Evolutionary conservation across 2,888 invertebrate genomes (phyloP).

Genomic region (Melinaea marsaeus): DNA sequence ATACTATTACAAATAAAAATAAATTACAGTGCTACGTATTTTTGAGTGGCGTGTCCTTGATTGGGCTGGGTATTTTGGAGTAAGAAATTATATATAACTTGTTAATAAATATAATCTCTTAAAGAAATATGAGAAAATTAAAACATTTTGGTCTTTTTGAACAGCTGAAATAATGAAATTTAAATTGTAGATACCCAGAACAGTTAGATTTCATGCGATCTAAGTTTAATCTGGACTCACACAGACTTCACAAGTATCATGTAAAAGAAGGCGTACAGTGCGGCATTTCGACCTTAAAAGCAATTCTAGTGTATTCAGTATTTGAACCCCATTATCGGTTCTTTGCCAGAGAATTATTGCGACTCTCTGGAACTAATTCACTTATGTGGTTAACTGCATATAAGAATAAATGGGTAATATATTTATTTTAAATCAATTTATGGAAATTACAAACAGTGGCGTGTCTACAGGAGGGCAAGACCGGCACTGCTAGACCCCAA

Average conservation of each 20-base stretch:
- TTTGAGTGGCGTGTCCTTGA: constrained; percentile 47
- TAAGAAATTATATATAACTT: constrained; percentile 38
- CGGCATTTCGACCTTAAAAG: constrained; percentile 50
- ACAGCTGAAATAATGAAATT: background rate
- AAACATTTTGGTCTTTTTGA: too few species aligned
- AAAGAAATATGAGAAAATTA: background rate
- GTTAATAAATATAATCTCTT: background rate
- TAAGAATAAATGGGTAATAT: constrained; percentile 62
- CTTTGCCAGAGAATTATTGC: constrained; percentile 80
- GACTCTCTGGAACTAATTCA: constrained; percentile 66
- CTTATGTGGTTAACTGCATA: constrained; percentile 64
- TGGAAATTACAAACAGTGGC: background rate
- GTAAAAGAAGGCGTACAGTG: constrained; percentile 38
- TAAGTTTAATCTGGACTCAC: constrained; percentile 53
- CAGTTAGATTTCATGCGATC: constrained; percentile 53
- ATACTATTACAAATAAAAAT: constrained; percentile 42
- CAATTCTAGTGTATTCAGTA: constrained; percentile 71
- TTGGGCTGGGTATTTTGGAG: constrained; percentile 64
- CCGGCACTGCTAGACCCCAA: too few species aligned
- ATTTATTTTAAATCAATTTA: constrained; percentile 5
- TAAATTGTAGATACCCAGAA: constrained; percentile 49
- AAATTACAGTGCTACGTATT: constrained; percentile 52
- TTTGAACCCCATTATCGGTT: constrained; percentile 77
- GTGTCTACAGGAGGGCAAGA: background rate
- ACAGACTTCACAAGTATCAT: constrained; percentile 57